These are phyloP conservation scores for Tinamus major DNA, from an alignment of 2,797 vertebrate species.

Conservation along the genomic window DNA sequence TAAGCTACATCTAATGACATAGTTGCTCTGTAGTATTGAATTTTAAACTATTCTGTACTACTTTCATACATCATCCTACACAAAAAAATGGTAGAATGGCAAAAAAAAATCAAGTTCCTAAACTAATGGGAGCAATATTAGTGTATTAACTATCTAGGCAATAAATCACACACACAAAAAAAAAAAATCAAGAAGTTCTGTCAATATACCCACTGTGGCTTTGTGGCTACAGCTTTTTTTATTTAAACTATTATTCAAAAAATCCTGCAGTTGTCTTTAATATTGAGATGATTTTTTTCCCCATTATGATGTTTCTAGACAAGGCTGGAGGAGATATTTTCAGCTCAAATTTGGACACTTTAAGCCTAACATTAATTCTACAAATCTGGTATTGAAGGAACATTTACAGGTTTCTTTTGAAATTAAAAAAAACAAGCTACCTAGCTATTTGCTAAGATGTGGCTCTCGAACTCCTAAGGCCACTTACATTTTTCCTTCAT, in stretches of 20 bases:
- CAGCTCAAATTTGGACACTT: not conserved
- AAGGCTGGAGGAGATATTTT: not conserved
- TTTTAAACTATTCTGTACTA: not conserved
- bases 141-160: not conserved
- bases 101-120: not conserved
- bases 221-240: not conserved
- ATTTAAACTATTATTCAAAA: not conserved
- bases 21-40: not conserved
- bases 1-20: not conserved
- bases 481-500: not conserved
- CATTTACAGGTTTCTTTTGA: not conserved
- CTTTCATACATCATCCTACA: not conserved
- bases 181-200: not conserved
- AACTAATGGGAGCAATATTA: not conserved
- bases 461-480: not conserved
- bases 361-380: not conserved
- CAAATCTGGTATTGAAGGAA: not conserved
- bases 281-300: rapidly evolving
- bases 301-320: not conserved
- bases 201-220: not conserved
- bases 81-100: not conserved
- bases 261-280: not conserved
- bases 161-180: not conserved
- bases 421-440: not conserved
- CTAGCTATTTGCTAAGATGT: not conserved